Evolutionary conservation across 2,888 invertebrate genomes (phyloP).

Genomic region (Drosophila barbarae): DNA sequence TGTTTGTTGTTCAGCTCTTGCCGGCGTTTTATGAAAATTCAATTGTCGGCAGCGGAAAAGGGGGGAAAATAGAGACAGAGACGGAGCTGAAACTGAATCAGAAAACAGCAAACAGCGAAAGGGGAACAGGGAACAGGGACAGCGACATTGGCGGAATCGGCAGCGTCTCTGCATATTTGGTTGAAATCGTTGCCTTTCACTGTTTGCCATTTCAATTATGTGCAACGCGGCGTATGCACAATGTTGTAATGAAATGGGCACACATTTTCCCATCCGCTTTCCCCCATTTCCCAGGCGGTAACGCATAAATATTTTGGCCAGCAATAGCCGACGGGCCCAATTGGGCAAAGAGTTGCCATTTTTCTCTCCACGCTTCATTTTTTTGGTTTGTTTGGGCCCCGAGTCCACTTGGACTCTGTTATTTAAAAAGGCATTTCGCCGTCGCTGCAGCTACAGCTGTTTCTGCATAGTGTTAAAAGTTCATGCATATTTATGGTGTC

Average conservation of each 20-base stretch:
- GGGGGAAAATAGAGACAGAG: conserved; percentile 6
- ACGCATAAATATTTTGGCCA: conserved; percentile 66
- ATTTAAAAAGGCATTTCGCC: conserved; percentile 69
- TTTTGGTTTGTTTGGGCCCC: conserved; percentile 19
- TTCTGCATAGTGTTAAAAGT: conserved; percentile 72
- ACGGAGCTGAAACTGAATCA: conserved; percentile 16
- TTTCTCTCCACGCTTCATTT: conserved; percentile 9
- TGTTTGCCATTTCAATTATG: conserved; percentile 75
- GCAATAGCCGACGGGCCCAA: conserved; percentile 54
- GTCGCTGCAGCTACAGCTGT: conserved; percentile 66
- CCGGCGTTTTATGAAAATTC: conserved; percentile 68
- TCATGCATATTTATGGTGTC: conserved; percentile 73
- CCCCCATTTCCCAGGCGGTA: conserved; percentile 23
- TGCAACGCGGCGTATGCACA: conserved; percentile 75
- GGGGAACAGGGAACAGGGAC: neutral
- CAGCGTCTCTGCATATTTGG: conserved; percentile 60
- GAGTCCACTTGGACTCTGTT: conserved; percentile 60
- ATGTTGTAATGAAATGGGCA: conserved; percentile 73
- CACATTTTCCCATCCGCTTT: conserved; percentile 13
- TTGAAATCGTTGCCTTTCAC: conserved; percentile 71
- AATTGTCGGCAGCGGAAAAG: conserved; percentile 58
- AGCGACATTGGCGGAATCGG: conserved; percentile 23
- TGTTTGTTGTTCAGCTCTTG: conserved; percentile 46
- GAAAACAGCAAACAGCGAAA: neutral
- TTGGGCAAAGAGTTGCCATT: conserved; percentile 50